Percentiles rank a stretch among this genome's conserved stretches.
phyloP scores from a whole-genome alignment of 2,797 vertebrate genomes.

The Diplodus sargus region DNA sequence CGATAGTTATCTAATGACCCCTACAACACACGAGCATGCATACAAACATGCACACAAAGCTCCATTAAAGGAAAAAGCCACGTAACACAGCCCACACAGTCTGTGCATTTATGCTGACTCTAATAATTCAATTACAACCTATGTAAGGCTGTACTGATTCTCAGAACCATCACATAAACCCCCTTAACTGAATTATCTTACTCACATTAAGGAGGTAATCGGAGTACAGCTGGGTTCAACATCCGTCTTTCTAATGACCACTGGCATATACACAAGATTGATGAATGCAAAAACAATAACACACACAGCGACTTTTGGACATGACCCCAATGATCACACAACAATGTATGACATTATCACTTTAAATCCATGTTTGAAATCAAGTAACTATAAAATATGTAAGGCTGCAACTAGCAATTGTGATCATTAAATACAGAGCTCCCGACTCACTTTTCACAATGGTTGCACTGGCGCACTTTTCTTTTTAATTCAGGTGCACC shows the following conservation, averaged over 20 bases:
- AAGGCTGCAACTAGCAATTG: neutral
- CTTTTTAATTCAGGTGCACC: too few species aligned
- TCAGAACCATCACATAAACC: slow-evolving; percentile 30
- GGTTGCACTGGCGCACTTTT: too few species aligned
- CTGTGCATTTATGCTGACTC: slow-evolving; percentile 17
- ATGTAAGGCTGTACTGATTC: slow-evolving; percentile 24
- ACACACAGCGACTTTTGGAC: neutral
- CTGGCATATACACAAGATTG: neutral
- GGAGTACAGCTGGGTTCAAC: slow-evolving; percentile 19
- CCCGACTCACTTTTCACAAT: too few species aligned
- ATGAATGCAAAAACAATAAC: too few species aligned
- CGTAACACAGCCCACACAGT: slow-evolving; percentile 26
- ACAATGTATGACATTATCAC: neutral
- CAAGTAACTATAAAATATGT: neutral
- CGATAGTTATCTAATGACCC: slow-evolving; percentile 66
- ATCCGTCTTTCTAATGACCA: slow-evolving; percentile 7
- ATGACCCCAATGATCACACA: neutral
- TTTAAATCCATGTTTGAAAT: neutral
- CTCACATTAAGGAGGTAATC: slow-evolving; percentile 44
- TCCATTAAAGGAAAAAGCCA: slow-evolving; percentile 13
- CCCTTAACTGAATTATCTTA: slow-evolving; percentile 31
- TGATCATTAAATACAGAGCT: too few species aligned
- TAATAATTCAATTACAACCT: slow-evolving; percentile 53
- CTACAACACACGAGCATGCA: slow-evolving; percentile 8
- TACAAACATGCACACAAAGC: slow-evolving; percentile 12